Evolutionary conservation across 2,888 invertebrate species (phyloP).

Genomic region (Habrosyne pyritoides): DNA sequence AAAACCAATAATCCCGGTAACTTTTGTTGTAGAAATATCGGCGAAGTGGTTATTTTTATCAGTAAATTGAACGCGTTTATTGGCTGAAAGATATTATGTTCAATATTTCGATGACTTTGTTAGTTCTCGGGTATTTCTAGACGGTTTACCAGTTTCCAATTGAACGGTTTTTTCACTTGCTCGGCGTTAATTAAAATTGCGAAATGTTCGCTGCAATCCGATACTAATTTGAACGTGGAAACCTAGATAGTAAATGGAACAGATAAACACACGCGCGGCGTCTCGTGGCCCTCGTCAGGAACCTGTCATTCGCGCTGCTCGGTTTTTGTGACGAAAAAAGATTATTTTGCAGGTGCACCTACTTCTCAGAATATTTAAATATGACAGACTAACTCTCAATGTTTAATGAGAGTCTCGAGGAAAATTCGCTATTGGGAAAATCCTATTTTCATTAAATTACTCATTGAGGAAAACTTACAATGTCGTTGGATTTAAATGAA

Average conservation of each 20-base stretch:
- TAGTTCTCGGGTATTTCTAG: neutral
- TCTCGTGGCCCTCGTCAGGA: conserved; percentile 20
- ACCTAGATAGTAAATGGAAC: conserved; percentile 35
- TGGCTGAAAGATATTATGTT: neutral
- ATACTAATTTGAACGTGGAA: conserved; percentile 21
- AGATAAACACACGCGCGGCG: conserved; percentile 32
- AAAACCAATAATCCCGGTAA: neutral
- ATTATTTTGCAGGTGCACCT: conserved; percentile 9
- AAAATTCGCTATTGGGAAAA: neutral
- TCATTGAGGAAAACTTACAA: neutral
- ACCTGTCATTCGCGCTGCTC: conserved; percentile 12
- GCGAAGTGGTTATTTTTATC: neutral
- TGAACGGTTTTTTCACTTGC: neutral
- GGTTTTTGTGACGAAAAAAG: neutral
- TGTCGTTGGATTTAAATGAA: neutral
- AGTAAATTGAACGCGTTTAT: neutral
- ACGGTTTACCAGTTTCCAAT: neutral
- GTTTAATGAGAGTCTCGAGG: neutral
- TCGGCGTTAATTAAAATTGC: neutral
- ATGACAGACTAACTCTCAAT: neutral
- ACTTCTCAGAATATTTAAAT: neutral
- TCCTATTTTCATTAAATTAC: neutral
- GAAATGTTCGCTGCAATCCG: conserved; percentile 10
- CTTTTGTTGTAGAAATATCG: neutral
- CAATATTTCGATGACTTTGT: neutral